These are phyloP conservation scores for Vanacampus margaritifer DNA, from an alignment of 2,113 vertebrate genomes.

Conservation along the genomic window DNA sequence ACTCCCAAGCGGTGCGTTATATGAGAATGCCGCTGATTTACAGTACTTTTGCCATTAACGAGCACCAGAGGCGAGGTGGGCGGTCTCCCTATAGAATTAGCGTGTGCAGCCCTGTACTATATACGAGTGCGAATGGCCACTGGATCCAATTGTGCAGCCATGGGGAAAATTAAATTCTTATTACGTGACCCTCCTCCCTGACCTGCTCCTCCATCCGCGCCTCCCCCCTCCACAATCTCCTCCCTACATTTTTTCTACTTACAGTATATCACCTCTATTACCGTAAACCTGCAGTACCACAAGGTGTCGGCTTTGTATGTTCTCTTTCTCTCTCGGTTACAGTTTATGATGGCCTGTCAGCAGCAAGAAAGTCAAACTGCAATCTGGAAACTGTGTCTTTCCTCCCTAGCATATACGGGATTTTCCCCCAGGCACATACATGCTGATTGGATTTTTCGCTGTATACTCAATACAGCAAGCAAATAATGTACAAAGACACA, in stretches of 20 bases:
- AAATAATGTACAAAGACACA: too few species aligned
- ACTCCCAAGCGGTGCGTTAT: neutral
- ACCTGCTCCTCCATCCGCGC: constrained; percentile 8
- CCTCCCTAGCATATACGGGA: constrained; percentile 3
- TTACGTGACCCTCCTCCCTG: constrained; percentile 17
- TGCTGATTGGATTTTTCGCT: too few species aligned
- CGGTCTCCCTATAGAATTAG: constrained; percentile 15
- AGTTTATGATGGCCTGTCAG: constrained; percentile 8
- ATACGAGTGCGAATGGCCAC: neutral
- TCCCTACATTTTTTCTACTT: constrained; percentile 5
- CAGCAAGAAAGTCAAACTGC: constrained; percentile 43
- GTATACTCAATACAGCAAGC: too few species aligned
- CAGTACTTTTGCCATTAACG: constrained; percentile 22
- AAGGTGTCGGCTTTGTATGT: neutral
- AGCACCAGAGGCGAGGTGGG: constrained; percentile 12
- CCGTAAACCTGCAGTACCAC: constrained; percentile 36
- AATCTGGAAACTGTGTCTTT: constrained; percentile 24
- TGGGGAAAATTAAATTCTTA: constrained; percentile 56
- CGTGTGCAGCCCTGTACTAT: neutral
- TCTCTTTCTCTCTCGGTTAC: too few species aligned
- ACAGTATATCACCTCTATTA: constrained; percentile 11
- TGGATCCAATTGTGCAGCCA: constrained; percentile 43
- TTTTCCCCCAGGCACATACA: too few species aligned
- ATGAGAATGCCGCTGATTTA: constrained; percentile 8
- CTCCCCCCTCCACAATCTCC: neutral